Percentiles rank a stretch among this genome's conserved stretches.
Evolutionary conservation across 2,797 vertebrate species (phyloP).

Genomic region (Pangasius djambal): DNA sequence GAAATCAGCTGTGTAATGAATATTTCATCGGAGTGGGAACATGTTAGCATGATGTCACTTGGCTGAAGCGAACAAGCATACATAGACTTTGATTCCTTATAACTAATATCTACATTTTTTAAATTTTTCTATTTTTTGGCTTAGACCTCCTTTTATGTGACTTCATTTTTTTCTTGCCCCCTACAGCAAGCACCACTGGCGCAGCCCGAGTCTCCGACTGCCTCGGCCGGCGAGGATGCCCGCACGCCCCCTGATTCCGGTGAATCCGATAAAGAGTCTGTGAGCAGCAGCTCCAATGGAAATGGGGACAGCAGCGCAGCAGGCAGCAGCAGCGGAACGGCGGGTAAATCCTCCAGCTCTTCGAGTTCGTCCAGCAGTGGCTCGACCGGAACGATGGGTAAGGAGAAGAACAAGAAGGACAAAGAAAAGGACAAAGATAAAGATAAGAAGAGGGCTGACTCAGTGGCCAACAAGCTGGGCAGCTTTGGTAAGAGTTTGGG

Average conservation of each 20-base stretch:
- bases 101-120: not conserved
- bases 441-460: slow-evolving; percentile 90
- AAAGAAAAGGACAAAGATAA: slow-evolving; percentile 79
- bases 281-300: slow-evolving; percentile 92
- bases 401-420: slow-evolving; percentile 74
- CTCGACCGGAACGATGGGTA: slow-evolving; percentile 61
- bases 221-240: slow-evolving; percentile 88
- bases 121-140: no score
- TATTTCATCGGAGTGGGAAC: not conserved
- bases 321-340: slow-evolving; percentile 53
- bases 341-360: slow-evolving; percentile 74
- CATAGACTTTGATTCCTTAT: not conserved
- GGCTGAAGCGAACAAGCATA: not conserved
- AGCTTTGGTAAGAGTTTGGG: slow-evolving; percentile 96
- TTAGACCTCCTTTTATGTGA: not conserved
- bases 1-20: not conserved
- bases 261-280: slow-evolving; percentile 95
- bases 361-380: slow-evolving; percentile 75
- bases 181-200: slow-evolving; percentile 86
- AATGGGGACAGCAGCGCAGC: slow-evolving; percentile 73
- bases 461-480: slow-evolving; percentile 94
- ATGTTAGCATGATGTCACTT: not conserved
- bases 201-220: slow-evolving; percentile 93
- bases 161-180: not conserved
- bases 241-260: slow-evolving; percentile 89